Evolutionary conservation across 2,113 vertebrate genomes (phyloP).

Genomic region (Lipophrys pholis): DNA sequence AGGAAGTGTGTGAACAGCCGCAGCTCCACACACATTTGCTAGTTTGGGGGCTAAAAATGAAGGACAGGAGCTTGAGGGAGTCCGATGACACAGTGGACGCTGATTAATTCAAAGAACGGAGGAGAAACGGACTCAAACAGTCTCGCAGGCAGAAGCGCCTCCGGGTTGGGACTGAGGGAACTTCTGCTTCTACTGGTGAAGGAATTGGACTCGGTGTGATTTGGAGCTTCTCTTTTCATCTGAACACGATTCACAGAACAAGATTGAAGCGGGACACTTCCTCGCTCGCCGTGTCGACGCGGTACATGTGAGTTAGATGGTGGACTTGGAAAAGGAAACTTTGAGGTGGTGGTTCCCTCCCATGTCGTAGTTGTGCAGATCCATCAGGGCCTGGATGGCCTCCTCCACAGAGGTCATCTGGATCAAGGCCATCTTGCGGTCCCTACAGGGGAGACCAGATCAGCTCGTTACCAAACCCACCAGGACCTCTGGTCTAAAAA

Average conservation of each 20-base stretch:
- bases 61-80: not conserved
- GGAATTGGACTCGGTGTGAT: constrained; percentile 3
- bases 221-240: not conserved
- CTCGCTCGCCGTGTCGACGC: not conserved
- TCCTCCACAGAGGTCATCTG: constrained; percentile 99
- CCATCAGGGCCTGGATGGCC: constrained; percentile 96
- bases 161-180: not conserved
- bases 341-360: constrained; percentile 97
- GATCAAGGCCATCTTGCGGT: constrained; percentile 98
- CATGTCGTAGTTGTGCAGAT: constrained; percentile 99
- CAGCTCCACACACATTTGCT: not conserved
- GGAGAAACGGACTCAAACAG: constrained; percentile 4
- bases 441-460: constrained; percentile 85
- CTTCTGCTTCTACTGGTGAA: constrained; percentile 17
- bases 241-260: constrained; percentile 23
- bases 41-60: not conserved
- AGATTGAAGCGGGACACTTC: not conserved
- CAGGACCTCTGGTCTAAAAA: too few species aligned
- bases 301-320: constrained; percentile 86
- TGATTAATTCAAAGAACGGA: not conserved
- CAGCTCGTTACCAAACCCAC: too few species aligned
- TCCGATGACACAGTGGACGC: not conserved
- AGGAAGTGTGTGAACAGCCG: not conserved
- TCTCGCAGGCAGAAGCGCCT: constrained; percentile 9
- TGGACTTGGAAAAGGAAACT: constrained; percentile 99